phyloP scores from a whole-genome alignment of 2,888 invertebrate genomes.

The Dolichomitus sp. region DNA sequence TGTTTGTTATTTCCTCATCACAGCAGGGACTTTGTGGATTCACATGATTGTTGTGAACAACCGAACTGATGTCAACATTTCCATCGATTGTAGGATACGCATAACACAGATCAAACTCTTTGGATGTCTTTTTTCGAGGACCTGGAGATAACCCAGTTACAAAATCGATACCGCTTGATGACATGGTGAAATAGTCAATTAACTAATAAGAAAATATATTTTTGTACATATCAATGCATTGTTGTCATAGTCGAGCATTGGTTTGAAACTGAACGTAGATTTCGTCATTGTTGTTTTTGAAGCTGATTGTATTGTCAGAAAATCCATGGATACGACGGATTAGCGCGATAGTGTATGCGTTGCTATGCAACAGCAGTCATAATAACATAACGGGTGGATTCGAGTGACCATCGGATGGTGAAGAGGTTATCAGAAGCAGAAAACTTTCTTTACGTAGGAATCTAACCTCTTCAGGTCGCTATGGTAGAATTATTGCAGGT shows the following conservation, averaged over 20 bases:
- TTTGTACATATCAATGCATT: neutral
- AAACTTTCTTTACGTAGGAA: neutral
- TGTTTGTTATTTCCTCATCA: slow-evolving; percentile 61
- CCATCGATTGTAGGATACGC: slow-evolving; percentile 70
- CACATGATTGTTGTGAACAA: slow-evolving; percentile 63
- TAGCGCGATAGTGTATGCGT: slow-evolving; percentile 16
- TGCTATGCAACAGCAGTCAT: slow-evolving; percentile 39
- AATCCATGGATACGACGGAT: slow-evolving; percentile 48
- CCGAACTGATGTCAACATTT: slow-evolving; percentile 46
- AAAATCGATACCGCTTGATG: slow-evolving; percentile 69
- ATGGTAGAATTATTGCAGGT: neutral
- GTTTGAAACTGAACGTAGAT: neutral
- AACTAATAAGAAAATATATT: neutral
- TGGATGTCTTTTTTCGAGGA: slow-evolving; percentile 56
- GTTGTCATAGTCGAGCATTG: neutral
- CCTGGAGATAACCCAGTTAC: slow-evolving; percentile 65
- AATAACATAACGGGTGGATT: neutral
- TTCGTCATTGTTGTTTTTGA: neutral
- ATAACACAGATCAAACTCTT: slow-evolving; percentile 71
- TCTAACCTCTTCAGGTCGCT: neutral
- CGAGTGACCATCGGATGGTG: slow-evolving; percentile 1
- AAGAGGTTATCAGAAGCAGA: neutral
- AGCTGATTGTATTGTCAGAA: slow-evolving; percentile 10
- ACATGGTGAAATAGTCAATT: slow-evolving; percentile 32
- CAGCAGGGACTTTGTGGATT: slow-evolving; percentile 60